phyloP scores from a whole-genome alignment of 2,888 invertebrate species.

The Drosophila paranaensis region DNA sequence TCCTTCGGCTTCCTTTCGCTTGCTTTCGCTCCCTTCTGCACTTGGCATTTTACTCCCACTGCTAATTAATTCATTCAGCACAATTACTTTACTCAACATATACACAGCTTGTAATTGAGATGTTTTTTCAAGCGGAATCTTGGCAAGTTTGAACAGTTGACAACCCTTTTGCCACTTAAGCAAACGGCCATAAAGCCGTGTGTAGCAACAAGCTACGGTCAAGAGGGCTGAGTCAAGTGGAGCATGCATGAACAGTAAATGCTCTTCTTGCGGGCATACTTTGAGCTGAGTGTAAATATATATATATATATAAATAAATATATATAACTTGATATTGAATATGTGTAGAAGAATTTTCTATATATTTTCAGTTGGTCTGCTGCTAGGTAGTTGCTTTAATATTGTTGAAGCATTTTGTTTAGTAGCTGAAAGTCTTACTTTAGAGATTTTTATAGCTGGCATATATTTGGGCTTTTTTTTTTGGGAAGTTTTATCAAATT shows the following conservation, averaged over 20 bases:
- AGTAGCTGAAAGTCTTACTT: too few relatives aligned
- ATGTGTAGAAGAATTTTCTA: not conserved
- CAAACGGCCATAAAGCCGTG: not conserved
- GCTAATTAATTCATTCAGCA: slow-evolving; percentile 8
- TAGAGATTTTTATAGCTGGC: too few relatives aligned
- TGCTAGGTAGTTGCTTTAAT: too few relatives aligned
- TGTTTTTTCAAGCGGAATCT: slow-evolving; percentile 2
- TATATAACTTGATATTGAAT: not conserved
- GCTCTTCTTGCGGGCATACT: not conserved
- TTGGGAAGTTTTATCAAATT: too few relatives aligned
- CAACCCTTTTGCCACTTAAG: slow-evolving; percentile 15
- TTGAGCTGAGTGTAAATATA: not conserved
- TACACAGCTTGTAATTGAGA: slow-evolving; percentile 8
- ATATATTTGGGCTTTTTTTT: too few relatives aligned
- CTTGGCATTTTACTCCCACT: not conserved
- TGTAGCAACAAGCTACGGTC: not conserved
- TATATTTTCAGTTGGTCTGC: not conserved
- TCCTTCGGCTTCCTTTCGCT: not conserved
- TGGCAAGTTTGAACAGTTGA: slow-evolving; percentile 6
- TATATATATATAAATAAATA: not conserved
- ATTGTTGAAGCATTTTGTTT: too few relatives aligned
- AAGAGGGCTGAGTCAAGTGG: not conserved
- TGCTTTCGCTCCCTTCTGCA: not conserved
- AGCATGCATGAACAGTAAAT: not conserved
- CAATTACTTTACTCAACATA: slow-evolving; percentile 5